A percentile compares a stretch with the other conserved stretches of the same genome.
phyloP scores from a whole-genome alignment of 2,113 vertebrate species.

The Anser cygnoides region DNA sequence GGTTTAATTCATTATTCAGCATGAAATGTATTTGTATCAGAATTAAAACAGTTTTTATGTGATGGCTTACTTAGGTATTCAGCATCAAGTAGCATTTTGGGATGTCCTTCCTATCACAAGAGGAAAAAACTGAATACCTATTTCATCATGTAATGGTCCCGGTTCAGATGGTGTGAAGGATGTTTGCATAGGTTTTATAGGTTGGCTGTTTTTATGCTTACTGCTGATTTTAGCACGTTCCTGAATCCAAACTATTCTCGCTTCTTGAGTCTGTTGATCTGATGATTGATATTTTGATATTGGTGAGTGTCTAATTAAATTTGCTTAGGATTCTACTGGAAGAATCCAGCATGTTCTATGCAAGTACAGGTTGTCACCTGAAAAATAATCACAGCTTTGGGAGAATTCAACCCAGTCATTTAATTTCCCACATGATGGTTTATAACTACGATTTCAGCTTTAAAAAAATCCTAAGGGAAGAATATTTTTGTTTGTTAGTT shows the following conservation, averaged over 20 bases:
- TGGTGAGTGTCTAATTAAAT: not conserved
- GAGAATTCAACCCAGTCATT: not conserved
- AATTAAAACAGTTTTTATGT: not conserved
- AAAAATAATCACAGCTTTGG: not conserved
- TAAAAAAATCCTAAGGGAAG: not conserved
- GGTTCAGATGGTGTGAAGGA: not conserved
- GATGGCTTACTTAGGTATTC: not conserved
- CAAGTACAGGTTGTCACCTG: not conserved
- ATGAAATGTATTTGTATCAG: accelerated
- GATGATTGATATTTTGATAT: not conserved
- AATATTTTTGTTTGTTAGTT: not conserved
- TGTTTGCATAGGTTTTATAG: too few species aligned
- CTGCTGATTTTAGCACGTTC: not conserved
- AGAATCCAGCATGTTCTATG: not conserved
- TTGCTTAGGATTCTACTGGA: not conserved
- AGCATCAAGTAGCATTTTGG: not conserved
- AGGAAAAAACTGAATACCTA: not conserved
- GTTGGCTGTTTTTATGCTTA: not conserved
- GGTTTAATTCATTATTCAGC: not conserved
- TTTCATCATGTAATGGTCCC: accelerated
- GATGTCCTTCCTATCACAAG: accelerated
- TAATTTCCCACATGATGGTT: not conserved
- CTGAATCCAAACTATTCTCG: not conserved
- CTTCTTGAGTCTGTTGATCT: not conserved
- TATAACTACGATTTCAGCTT: not conserved